Evolutionary conservation across 2,113 vertebrate genomes (phyloP).

Genomic region (Lontra canadensis): DNA sequence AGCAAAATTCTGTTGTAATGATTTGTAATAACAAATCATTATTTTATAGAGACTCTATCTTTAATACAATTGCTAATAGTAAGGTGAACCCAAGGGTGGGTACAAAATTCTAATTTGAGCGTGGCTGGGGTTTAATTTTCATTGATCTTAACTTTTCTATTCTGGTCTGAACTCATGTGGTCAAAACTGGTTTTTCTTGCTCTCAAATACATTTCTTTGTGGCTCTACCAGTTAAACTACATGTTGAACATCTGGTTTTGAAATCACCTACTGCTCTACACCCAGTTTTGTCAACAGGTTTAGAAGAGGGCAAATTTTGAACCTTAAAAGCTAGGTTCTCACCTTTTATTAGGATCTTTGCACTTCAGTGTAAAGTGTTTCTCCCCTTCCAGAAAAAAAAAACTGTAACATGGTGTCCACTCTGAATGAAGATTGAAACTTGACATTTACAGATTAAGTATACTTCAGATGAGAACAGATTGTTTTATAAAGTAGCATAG

Average conservation of each 20-base stretch:
- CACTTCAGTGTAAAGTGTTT: background rate
- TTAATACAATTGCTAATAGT: conserved; percentile 40
- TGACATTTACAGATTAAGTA: conserved; percentile 6
- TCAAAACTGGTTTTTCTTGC: conserved; percentile 71
- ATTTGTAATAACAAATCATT: background rate
- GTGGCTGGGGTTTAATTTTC: conserved; percentile 19
- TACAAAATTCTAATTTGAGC: conserved; percentile 52
- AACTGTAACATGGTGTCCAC: background rate
- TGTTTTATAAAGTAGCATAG: conserved; percentile 11
- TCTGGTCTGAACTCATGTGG: background rate
- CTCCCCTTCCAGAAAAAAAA: background rate
- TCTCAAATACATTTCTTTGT: conserved; percentile 47
- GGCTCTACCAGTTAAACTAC: conserved; percentile 59
- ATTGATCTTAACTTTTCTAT: conserved; percentile 28
- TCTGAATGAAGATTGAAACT: conserved; percentile 26
- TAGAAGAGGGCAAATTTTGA: conserved; percentile 24
- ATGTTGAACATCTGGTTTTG: conserved; percentile 60
- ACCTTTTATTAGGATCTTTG: background rate
- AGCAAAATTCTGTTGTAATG: conserved; percentile 18
- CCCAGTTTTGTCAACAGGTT: conserved; percentile 50
- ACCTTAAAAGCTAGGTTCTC: conserved; percentile 41
- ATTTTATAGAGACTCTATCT: conserved; percentile 15
- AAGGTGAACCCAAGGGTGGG: background rate
- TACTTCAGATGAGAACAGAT: background rate
- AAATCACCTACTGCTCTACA: conserved; percentile 30